These are phyloP conservation scores for Deladenus siricidicola DNA, from an alignment of 2,888 invertebrate genomes.

Conservation along the genomic window DNA sequence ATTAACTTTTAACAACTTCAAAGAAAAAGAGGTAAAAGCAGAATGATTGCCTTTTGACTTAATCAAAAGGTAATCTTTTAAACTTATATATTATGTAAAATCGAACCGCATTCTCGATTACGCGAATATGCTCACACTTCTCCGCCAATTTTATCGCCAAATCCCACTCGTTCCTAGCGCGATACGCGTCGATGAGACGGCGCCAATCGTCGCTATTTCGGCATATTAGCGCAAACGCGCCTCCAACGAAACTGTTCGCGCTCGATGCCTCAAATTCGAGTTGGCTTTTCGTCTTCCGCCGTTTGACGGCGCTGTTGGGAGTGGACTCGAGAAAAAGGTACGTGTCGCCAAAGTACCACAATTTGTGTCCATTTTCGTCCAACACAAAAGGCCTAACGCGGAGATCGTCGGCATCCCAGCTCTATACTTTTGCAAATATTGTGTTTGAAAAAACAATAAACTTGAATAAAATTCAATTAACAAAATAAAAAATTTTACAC, in stretches of 20 bases:
- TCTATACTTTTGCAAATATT: constrained; percentile 3
- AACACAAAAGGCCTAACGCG: constrained; percentile 9
- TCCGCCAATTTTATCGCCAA: too few relatives aligned
- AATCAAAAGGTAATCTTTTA: too few relatives aligned
- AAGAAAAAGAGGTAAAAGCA: too few relatives aligned
- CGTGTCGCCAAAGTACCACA: constrained; percentile 22
- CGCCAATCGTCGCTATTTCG: constrained; percentile 13
- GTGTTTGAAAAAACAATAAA: neutral
- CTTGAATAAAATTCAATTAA: neutral
- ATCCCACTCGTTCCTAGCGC: too few relatives aligned
- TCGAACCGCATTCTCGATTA: too few relatives aligned
- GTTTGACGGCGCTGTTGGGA: neutral
- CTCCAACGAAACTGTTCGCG: neutral
- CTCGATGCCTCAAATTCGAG: constrained; percentile 1
- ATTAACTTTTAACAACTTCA: constrained; percentile 1
- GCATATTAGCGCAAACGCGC: constrained; percentile 10
- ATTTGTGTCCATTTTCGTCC: constrained; percentile 9
- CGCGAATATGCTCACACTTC: too few relatives aligned
- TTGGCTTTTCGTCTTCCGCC: neutral
- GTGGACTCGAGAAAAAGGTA: constrained; percentile 14
- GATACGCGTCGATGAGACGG: constrained; percentile 12
- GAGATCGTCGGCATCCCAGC: constrained; percentile 8
- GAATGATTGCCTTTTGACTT: too few relatives aligned
- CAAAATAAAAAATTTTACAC: neutral
- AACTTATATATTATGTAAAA: too few relatives aligned